Conservation (phyloP, 2,113 vertebrate species). For the Spilogale gracilis region DNA sequence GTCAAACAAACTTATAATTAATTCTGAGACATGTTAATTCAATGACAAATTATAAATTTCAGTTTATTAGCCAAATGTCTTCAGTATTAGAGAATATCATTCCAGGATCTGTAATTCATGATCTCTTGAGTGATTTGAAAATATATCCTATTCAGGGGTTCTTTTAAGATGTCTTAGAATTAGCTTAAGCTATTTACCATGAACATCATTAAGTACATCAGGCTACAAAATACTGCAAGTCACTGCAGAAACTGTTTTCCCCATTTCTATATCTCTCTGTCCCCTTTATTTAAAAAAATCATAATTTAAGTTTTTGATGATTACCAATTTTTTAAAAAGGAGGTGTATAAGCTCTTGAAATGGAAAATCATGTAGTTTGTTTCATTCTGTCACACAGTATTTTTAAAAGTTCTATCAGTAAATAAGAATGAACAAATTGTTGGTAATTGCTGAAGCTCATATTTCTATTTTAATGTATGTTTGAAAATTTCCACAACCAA, state of each 20-base stretch:
- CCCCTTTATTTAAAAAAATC: background rate
- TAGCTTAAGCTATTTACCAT: conserved; percentile 69
- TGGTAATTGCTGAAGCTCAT: background rate
- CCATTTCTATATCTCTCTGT: background rate
- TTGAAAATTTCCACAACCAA: background rate
- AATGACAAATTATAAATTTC: conserved; percentile 34
- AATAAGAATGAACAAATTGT: conserved; percentile 26
- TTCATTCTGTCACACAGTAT: background rate
- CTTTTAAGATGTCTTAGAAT: conserved; percentile 61
- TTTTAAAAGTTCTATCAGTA: conserved; percentile 12
- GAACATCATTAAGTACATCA: conserved; percentile 65
- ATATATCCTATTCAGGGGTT: conserved; percentile 78
- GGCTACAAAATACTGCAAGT: conserved; percentile 76
- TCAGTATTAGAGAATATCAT: conserved; percentile 48
- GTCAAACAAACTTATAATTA: conserved; percentile 4
- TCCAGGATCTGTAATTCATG: conserved; percentile 70
- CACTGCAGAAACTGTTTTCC: background rate
- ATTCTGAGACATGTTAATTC: conserved; percentile 26
- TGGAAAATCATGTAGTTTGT: background rate
- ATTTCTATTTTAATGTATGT: background rate
- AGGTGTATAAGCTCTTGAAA: background rate
- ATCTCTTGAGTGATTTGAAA: conserved; percentile 78
- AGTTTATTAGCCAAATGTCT: conserved; percentile 31
- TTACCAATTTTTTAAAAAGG: background rate
- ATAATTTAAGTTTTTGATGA: conserved; percentile 33